These are phyloP conservation scores for Cyrtorhinus lividipennis DNA, from an alignment of 1,140 invertebrate species.

Conservation along the genomic window DNA sequence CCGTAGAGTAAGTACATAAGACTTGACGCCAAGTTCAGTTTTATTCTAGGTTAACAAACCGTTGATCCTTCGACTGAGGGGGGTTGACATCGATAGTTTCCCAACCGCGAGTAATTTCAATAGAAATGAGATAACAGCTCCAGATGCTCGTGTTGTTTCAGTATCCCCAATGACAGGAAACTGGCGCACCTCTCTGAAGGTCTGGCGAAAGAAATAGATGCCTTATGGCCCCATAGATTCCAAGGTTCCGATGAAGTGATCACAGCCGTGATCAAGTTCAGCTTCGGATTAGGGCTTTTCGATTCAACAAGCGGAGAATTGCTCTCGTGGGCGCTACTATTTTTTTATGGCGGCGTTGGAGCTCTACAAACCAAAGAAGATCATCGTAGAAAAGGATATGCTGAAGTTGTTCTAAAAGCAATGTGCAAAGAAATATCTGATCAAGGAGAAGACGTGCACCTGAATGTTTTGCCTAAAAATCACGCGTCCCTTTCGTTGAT, in stretches of 20 bases:
- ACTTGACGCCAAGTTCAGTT: too few species aligned
- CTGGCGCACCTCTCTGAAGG: too few species aligned
- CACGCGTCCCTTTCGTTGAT: neutral
- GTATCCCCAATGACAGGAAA: too few species aligned
- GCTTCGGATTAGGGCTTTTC: conserved; percentile 1
- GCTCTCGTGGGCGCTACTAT: neutral
- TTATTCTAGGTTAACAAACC: too few species aligned
- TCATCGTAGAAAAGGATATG: conserved; percentile 9
- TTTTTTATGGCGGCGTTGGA: conserved; percentile 6
- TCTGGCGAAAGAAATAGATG: neutral
- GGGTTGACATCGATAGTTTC: too few species aligned
- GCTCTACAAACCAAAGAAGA: conserved; percentile 3
- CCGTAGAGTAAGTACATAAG: too few species aligned
- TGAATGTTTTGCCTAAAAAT: neutral
- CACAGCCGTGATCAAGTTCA: neutral
- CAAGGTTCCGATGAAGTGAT: neutral
- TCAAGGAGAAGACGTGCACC: neutral
- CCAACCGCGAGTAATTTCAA: too few species aligned
- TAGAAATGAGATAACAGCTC: too few species aligned
- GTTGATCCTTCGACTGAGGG: too few species aligned
- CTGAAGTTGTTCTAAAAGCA: neutral
- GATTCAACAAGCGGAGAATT: neutral
- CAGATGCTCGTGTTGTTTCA: too few species aligned
- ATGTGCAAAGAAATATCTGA: neutral
- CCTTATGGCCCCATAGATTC: neutral